Evolutionary conservation across 2,797 vertebrate species (phyloP).

Genomic region (Micromesistius poutassou): DNA sequence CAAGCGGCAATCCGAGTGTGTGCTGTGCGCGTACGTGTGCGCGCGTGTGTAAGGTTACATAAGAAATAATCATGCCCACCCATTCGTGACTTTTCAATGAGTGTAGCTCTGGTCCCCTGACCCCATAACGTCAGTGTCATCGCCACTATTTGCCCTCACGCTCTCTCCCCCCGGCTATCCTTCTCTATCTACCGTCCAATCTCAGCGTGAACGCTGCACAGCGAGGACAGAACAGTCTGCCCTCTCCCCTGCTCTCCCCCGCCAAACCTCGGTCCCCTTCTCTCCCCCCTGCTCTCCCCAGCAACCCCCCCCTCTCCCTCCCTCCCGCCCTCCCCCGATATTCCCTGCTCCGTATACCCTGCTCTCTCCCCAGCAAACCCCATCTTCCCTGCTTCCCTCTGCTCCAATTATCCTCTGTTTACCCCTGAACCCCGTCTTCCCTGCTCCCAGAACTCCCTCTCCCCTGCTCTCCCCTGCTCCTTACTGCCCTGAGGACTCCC

Average conservation of each 20-base stretch:
- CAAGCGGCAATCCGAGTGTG: too few relatives aligned
- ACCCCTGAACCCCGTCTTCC: too few relatives aligned
- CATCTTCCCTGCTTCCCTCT: too few relatives aligned
- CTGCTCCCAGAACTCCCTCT: neutral
- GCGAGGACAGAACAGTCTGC: neutral
- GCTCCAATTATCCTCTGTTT: too few relatives aligned
- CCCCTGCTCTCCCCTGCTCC: too few relatives aligned
- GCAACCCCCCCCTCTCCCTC: neutral
- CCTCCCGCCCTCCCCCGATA: neutral
- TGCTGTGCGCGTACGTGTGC: too few relatives aligned
- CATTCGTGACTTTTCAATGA: neutral
- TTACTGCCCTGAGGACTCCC: neutral
- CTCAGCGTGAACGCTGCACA: neutral
- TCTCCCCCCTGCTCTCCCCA: too few relatives aligned
- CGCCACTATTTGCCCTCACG: neutral
- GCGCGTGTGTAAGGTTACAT: neutral
- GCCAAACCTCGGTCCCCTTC: too few relatives aligned
- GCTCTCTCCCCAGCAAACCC: neutral
- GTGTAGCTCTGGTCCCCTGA: neutral
- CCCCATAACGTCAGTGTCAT: neutral
- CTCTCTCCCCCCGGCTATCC: neutral
- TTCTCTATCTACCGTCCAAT: neutral
- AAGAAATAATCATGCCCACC: neutral
- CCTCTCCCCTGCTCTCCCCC: too few relatives aligned
- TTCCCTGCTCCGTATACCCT: neutral